These are phyloP conservation scores for Larimichthys crocea DNA, from an alignment of 2,113 vertebrate genomes.

Conservation along the genomic window DNA sequence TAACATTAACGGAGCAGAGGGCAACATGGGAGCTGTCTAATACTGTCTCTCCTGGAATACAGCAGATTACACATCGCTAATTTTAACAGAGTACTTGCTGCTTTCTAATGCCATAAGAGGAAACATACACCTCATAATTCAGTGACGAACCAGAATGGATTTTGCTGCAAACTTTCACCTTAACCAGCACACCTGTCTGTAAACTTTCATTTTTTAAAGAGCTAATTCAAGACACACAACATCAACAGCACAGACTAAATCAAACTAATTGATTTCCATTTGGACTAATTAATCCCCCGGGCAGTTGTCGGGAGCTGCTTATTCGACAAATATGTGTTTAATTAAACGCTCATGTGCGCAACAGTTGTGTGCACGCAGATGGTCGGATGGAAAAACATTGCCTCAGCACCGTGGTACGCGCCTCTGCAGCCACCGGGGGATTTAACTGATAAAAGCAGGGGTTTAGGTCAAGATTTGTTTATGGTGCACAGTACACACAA, in stretches of 20 bases:
- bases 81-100: conserved; percentile 50
- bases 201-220: not conserved
- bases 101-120: not conserved
- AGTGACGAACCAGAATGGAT: not conserved
- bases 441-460: not conserved
- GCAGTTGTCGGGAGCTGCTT: conserved; percentile 22
- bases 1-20: conserved; percentile 43
- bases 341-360: conserved; percentile 38
- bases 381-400: conserved; percentile 11
- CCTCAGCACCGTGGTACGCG: not conserved
- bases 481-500: not conserved
- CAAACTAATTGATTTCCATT: conserved; percentile 18
- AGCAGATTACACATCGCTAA: conserved; percentile 63
- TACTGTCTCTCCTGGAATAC: conserved; percentile 33
- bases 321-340: conserved; percentile 36
- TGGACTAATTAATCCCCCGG: conserved; percentile 41
- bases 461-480: conserved; percentile 1
- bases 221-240: not conserved
- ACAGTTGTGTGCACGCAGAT: conserved; percentile 59
- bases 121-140: not conserved
- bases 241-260: not conserved
- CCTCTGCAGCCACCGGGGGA: not conserved
- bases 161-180: conserved; percentile 25
- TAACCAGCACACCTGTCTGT: not conserved
- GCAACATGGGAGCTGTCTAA: conserved; percentile 38